Base-by-base conservation (phyloP, 2,888 invertebrate species). In the Zaprionus bogoriensis region DNA sequence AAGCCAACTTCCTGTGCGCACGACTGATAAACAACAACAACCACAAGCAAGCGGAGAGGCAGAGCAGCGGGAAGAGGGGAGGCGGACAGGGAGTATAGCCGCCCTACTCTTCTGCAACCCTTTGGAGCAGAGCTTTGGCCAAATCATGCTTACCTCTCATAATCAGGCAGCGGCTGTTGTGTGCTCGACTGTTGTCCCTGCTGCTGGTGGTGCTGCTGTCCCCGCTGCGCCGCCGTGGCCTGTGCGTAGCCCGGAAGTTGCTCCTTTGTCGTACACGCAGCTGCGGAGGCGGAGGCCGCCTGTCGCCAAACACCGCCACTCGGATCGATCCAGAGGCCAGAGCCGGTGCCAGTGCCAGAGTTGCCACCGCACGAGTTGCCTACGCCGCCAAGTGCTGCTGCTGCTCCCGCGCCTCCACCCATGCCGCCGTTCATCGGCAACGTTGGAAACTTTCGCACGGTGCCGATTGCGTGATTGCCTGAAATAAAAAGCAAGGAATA, bases 381-480 rank as follows among this genome's bases (percentile, higher is more conserved):
- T 10, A 10, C 10, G 47, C 86, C 38, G 4, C 28, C 54, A n/a
- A n/a, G n/a, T 6, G 51, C 59, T 41, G 46, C 65, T 30, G 22
- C 44, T 7, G 7, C 62, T 7, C 52, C 63, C 30, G 20, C 44
- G 36, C 55, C 59, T 38, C 45, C 58, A n/a, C 60, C 59, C 6
- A 64, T 67, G 54, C 87, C 90, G 42, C 89, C 86, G 80, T 90
- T 91, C 77, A 91, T 84, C 59, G 91, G 91, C 64, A 91, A 78
- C 54, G 91, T 91, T 70, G 91, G 91, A 79, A 91, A 91, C 87
- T 91, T 91, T 87, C 91, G 88, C 78, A 91, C 91, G 75, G 91
- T 90, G 74, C 91, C 91, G 85, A 91, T 91, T 89, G 91, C 90
- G 90, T 91, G 91, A 91, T 91, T 91, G 65, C 91, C 91, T 91